phyloP scores from a whole-genome alignment of 2,113 vertebrate species.

The Ailuropoda melanoleuca region DNA sequence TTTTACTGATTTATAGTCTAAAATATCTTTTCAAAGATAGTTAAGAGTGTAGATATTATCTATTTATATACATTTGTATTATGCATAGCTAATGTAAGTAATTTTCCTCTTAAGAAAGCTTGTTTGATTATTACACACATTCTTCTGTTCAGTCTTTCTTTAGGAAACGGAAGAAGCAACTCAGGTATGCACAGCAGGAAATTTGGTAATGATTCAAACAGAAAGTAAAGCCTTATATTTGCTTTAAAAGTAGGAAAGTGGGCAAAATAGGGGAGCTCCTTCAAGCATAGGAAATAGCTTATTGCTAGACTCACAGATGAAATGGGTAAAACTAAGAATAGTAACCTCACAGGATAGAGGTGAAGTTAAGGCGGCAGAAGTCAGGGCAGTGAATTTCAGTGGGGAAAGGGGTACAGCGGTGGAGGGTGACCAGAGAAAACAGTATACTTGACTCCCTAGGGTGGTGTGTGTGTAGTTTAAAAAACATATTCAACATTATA shows the following conservation, averaged over 20 bases:
- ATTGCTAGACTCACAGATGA: too few species aligned
- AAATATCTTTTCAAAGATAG: slow-evolving; percentile 27
- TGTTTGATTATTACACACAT: neutral
- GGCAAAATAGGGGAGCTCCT: too few species aligned
- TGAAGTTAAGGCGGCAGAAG: too few species aligned
- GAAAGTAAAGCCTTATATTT: too few species aligned
- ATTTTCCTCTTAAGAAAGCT: slow-evolving; percentile 8
- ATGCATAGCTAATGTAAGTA: neutral
- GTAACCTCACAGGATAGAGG: too few species aligned
- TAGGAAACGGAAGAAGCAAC: slow-evolving; percentile 15
- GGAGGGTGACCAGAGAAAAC: neutral
- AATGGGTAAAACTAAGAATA: too few species aligned
- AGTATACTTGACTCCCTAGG: neutral
- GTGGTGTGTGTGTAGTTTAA: neutral
- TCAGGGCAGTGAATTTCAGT: too few species aligned
- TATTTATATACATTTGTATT: neutral
- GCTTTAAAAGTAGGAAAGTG: too few species aligned
- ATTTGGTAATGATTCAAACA: neutral
- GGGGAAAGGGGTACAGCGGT: neutral
- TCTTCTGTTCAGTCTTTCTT: neutral
- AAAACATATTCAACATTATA: slow-evolving; percentile 29
- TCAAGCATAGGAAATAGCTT: too few species aligned
- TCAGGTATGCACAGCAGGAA: neutral
- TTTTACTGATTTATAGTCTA: slow-evolving; percentile 28
- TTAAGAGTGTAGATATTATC: neutral